phyloP scores from a whole-genome alignment of 1,140 invertebrate species.

The Penaeus japonicus region DNA sequence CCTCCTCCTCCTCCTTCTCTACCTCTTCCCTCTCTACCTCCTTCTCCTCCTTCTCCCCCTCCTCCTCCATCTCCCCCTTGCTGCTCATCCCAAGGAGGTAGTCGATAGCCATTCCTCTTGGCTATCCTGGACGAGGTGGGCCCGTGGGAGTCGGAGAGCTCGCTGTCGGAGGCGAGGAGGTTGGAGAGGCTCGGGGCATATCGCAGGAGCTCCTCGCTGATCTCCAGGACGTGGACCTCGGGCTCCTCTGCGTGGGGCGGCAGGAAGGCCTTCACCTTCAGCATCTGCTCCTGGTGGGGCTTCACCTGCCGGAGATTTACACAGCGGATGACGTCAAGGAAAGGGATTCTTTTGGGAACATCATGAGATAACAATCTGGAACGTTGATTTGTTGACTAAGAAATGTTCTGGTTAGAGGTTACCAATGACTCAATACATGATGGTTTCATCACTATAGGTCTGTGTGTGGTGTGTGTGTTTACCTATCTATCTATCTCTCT shows the following conservation, averaged over 20 bases:
- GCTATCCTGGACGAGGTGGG: background rate
- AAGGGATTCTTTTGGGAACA: background rate
- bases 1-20: too few relatives aligned
- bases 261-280: constrained; percentile 46
- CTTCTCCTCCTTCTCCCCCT: too few relatives aligned
- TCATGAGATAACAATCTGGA: background rate
- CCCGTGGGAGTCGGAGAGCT: constrained; percentile 29
- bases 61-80: too few relatives aligned
- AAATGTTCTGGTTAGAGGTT: too few relatives aligned
- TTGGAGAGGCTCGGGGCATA: constrained; percentile 47
- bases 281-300: constrained; percentile 30
- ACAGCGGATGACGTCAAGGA: too few relatives aligned
- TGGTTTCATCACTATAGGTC: background rate
- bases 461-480: background rate
- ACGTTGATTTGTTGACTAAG: background rate
- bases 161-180: constrained; percentile 37
- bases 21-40: too few relatives aligned
- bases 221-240: constrained; percentile 37
- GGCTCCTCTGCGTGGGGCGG: constrained; percentile 36
- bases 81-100: too few relatives aligned
- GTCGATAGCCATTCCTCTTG: too few relatives aligned
- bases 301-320: constrained; percentile 15
- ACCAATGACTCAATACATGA: background rate
- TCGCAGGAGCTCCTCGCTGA: constrained; percentile 33
- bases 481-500: background rate